phyloP scores from a whole-genome alignment of 2,888 invertebrate species.

The Sthenelais limicola region DNA sequence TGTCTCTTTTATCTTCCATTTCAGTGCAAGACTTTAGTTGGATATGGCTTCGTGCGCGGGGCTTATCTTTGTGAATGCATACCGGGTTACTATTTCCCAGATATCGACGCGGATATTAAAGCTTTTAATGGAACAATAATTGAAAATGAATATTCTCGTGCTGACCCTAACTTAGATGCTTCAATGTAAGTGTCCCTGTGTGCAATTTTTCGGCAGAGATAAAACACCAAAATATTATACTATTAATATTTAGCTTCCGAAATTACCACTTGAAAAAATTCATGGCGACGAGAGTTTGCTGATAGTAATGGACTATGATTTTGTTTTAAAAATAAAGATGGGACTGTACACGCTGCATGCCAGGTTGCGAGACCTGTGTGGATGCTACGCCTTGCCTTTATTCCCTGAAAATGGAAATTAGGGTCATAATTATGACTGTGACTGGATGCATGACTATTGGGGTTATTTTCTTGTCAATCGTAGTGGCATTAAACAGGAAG shows the following conservation, averaged over 20 bases:
- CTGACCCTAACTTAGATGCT: no score
- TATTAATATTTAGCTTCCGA: no score
- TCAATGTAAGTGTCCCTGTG: no score
- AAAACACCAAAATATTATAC: no score
- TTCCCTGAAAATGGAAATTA: conserved; percentile 50
- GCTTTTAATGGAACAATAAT: conserved; percentile 57
- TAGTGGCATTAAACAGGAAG: conserved; percentile 37
- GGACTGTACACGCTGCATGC: conserved; percentile 60
- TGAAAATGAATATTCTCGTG: no score
- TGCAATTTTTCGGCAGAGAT: no score
- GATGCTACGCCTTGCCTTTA: conserved; percentile 65
- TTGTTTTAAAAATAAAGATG: conserved; percentile 52
- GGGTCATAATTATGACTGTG: conserved; percentile 54
- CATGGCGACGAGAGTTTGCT: no score
- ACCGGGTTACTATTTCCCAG: conserved; percentile 68
- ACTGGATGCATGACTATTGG: conserved; percentile 47
- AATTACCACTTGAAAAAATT: no score
- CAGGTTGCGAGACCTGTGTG: conserved; percentile 64
- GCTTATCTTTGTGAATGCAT: conserved; percentile 63
- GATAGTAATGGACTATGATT: not conserved
- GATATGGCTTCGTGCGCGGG: conserved; percentile 63
- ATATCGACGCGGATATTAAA: conserved; percentile 46
- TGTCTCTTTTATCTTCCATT: not conserved
- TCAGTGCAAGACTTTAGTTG: conserved; percentile 61
- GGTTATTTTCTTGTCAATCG: conserved; percentile 43